Evolutionary conservation across 2,797 vertebrate genomes (phyloP).

Genomic region (Enteromius argenteus): DNA sequence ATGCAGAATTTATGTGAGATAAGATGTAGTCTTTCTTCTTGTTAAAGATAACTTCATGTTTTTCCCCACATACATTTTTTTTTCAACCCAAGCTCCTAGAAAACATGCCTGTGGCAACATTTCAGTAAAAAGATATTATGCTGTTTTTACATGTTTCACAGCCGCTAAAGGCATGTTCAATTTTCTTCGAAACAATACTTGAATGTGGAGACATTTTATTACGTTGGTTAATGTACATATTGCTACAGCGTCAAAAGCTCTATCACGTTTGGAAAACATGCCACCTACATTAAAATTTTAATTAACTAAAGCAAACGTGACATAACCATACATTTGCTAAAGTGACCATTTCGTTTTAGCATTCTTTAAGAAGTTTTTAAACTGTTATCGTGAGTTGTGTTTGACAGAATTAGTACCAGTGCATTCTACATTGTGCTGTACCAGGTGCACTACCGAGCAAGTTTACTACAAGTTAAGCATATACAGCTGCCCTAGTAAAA

Average conservation of each 20-base stretch:
- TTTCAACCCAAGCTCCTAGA: not conserved
- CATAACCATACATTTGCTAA: not conserved
- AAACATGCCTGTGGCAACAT: not conserved
- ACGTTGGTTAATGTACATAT: not conserved
- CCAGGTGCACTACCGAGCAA: not conserved
- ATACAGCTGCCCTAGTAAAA: not conserved
- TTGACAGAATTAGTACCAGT: not conserved
- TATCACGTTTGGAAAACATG: not conserved
- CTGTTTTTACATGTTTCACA: not conserved
- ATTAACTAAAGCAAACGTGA: not conserved
- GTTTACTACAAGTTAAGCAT: not conserved
- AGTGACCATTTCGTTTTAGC: not conserved
- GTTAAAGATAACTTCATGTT: not conserved
- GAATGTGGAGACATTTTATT: not conserved
- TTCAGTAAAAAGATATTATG: not conserved
- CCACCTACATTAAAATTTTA: not conserved
- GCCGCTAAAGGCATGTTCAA: not conserved
- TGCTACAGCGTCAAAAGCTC: not conserved
- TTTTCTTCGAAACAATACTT: not conserved
- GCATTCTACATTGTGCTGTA: not conserved
- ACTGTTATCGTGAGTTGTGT: not conserved
- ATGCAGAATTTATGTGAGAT: not conserved
- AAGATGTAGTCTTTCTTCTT: not conserved
- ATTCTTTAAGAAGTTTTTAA: not conserved
- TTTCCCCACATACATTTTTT: not conserved